phyloP scores from a whole-genome alignment of 92 coral and sea anemone genomes.

The Anthopleura xanthogrammica region DNA sequence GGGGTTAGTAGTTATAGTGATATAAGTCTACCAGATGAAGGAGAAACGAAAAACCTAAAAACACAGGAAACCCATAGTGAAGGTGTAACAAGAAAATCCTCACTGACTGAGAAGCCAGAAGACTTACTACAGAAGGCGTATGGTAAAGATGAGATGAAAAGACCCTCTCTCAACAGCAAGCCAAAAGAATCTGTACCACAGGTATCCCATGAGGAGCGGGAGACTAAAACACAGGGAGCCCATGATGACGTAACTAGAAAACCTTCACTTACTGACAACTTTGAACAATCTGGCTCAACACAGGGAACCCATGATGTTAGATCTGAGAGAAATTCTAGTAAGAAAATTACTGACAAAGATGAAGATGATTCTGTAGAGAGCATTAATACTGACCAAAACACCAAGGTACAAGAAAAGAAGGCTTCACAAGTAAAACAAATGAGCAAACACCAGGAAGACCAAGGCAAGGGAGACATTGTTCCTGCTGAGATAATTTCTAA shows the following conservation, averaged over 20 bases:
- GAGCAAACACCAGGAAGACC: neutral
- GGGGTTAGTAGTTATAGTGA: slow-evolving; percentile 17
- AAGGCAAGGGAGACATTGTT: neutral
- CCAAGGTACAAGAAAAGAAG: neutral
- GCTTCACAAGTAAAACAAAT: neutral
- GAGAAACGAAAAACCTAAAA: neutral
- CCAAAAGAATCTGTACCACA: no score
- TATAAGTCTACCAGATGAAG: slow-evolving; percentile 11
- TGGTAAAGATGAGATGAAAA: neutral
- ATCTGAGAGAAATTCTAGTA: neutral
- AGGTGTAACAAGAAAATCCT: neutral
- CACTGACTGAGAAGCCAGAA: neutral
- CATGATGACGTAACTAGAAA: neutral
- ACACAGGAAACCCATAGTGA: neutral
- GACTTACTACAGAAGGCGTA: neutral
- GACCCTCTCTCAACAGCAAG: no score
- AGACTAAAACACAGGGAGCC: no score
- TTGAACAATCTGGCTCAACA: neutral
- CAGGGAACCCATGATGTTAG: neutral
- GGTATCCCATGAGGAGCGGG: no score
- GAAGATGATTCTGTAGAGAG: neutral
- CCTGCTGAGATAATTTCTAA: neutral
- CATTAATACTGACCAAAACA: neutral
- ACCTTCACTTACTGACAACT: neutral
- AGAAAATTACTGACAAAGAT: neutral